Evolutionary conservation across 2,113 vertebrate species (phyloP).

Genomic region (Erythrocebus patas): DNA sequence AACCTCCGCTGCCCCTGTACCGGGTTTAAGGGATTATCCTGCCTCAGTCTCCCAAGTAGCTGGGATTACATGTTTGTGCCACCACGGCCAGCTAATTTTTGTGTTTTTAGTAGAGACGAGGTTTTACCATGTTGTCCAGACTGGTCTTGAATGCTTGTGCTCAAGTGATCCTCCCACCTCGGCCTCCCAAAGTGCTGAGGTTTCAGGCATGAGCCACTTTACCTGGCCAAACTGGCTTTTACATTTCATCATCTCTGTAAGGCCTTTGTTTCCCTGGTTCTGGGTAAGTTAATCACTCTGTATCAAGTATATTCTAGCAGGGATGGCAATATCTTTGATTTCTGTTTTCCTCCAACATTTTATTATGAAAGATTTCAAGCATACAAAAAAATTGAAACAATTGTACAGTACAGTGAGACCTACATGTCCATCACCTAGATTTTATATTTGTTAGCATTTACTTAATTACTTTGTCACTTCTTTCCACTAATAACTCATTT

Average conservation of each 20-base stretch:
- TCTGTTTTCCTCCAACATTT: neutral
- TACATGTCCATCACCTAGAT: neutral
- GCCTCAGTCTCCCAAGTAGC: too few relatives aligned
- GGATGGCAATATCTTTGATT: neutral
- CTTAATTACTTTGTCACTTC: neutral
- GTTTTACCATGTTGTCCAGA: too few relatives aligned
- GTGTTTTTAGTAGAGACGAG: too few relatives aligned
- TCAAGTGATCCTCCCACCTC: too few relatives aligned
- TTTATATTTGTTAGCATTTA: neutral
- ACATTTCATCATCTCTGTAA: neutral
- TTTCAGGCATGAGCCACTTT: too few relatives aligned
- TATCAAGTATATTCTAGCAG: neutral
- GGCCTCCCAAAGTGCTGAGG: too few relatives aligned
- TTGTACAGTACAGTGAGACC: neutral
- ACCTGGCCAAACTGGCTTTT: too few relatives aligned
- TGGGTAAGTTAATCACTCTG: neutral
- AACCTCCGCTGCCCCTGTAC: too few relatives aligned
- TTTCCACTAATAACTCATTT: neutral
- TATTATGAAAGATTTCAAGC: neutral
- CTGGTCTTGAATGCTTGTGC: too few relatives aligned
- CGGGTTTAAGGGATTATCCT: too few relatives aligned
- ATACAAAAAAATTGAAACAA: neutral
- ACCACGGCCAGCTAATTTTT: too few relatives aligned
- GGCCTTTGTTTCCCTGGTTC: neutral
- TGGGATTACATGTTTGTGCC: too few relatives aligned